These are phyloP conservation scores for Nebria salina DNA, from an alignment of 2,888 invertebrate species.

Conservation along the genomic window DNA sequence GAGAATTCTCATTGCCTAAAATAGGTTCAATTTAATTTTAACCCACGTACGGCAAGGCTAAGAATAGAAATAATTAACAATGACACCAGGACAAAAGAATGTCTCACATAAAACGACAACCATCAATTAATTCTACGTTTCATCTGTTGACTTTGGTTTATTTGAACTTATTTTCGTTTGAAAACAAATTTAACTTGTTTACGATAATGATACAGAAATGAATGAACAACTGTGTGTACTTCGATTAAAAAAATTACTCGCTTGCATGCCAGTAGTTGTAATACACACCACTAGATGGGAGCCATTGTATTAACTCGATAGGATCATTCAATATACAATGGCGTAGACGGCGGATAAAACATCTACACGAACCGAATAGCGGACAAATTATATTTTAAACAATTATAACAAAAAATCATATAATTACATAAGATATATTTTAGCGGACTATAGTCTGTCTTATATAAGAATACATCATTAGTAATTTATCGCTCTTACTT, in stretches of 20 bases:
- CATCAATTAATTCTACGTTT: neutral
- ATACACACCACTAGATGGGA: slow-evolving; percentile 27
- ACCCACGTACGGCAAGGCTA: slow-evolving; percentile 32
- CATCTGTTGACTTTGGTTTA: neutral
- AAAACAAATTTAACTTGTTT: neutral
- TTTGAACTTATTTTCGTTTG: neutral
- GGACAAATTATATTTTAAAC: no score
- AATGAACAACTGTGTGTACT: neutral
- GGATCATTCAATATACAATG: slow-evolving; percentile 9
- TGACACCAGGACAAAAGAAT: slow-evolving; percentile 36
- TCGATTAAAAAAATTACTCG: neutral
- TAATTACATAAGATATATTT: no score
- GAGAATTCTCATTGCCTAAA: slow-evolving; percentile 37
- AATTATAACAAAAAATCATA: no score
- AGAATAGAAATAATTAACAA: slow-evolving; percentile 46
- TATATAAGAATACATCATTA: no score
- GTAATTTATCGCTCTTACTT: no score
- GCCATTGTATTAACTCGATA: neutral
- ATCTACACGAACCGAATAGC: no score
- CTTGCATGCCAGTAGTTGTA: neutral
- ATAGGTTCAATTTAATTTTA: slow-evolving; percentile 46
- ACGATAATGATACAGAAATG: neutral
- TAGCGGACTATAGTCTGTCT: no score
- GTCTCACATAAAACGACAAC: neutral
- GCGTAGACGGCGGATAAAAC: slow-evolving; percentile 3